Evolutionary conservation across 2,113 vertebrate genomes (phyloP).

Genomic region (Desmodus rotundus): DNA sequence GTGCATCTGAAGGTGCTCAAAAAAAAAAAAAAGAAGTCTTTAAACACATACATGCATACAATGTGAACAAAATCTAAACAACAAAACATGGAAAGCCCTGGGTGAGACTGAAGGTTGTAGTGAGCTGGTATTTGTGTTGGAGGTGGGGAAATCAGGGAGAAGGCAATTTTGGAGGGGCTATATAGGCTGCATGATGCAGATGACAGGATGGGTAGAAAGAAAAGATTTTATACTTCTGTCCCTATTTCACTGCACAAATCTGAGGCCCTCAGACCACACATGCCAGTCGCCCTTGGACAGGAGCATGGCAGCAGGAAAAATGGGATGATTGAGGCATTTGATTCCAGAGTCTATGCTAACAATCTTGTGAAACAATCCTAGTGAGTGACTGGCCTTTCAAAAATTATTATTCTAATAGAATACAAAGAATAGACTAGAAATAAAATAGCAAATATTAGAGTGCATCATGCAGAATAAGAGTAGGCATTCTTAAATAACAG

Average conservation of each 20-base stretch:
- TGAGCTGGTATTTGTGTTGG: neutral
- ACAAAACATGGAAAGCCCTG: neutral
- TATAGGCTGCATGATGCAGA: neutral
- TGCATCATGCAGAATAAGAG: neutral
- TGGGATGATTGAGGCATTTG: neutral
- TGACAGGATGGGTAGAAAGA: neutral
- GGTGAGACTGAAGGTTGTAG: neutral
- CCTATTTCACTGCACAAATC: neutral
- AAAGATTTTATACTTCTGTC: neutral
- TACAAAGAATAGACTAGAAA: neutral
- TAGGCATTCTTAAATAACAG: neutral
- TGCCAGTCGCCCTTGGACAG: neutral
- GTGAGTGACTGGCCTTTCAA: neutral
- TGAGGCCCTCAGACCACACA: neutral
- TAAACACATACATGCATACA: neutral
- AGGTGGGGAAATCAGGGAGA: neutral
- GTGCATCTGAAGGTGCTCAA: neutral
- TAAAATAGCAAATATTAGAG: neutral
- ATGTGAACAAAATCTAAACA: neutral
- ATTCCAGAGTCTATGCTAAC: neutral
- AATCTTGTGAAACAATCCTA: neutral
- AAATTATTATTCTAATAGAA: neutral
- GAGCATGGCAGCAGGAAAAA: neutral
- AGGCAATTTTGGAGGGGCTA: neutral
- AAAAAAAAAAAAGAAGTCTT: neutral